These are phyloP conservation scores for Herminia tarsipennalis DNA, from an alignment of 2,888 invertebrate species.

Conservation along the genomic window DNA sequence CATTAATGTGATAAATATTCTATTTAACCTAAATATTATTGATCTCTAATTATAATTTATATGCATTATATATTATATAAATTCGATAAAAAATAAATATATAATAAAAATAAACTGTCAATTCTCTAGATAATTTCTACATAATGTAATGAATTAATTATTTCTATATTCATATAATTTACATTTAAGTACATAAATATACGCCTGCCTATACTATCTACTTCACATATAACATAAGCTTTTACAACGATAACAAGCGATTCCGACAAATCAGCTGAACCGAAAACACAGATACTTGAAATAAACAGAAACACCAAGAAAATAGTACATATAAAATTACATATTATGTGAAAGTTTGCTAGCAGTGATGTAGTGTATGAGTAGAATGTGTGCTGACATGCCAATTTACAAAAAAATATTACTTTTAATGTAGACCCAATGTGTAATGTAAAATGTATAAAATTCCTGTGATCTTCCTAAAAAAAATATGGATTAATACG, in stretches of 20 bases:
- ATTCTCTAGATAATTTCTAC: conserved; percentile 19
- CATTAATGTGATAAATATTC: no score
- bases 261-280: conserved; percentile 33
- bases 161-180: conserved; percentile 10
- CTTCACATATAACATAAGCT: conserved; percentile 53
- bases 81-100: neutral
- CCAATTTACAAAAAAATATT: conserved; percentile 48
- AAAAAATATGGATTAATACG: conserved; percentile 4
- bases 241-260: conserved; percentile 48
- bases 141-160: conserved; percentile 10
- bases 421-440: conserved; percentile 72
- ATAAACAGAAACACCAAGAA: conserved; percentile 39
- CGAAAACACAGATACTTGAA: conserved; percentile 41
- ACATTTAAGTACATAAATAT: conserved; percentile 23
- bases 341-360: conserved; percentile 49
- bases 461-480: conserved; percentile 19
- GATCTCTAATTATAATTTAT: neutral
- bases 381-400: conserved; percentile 60
- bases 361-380: conserved; percentile 48
- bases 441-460: conserved; percentile 65
- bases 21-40: neutral
- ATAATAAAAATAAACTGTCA: conserved; percentile 7
- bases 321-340: conserved; percentile 43
- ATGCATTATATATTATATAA: neutral
- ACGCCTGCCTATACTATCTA: conserved; percentile 54